A percentile compares a stretch with the other conserved stretches of the same genome.
Conservation (phyloP, 2,797 vertebrate genomes). For the Falco columbarius region DNA sequence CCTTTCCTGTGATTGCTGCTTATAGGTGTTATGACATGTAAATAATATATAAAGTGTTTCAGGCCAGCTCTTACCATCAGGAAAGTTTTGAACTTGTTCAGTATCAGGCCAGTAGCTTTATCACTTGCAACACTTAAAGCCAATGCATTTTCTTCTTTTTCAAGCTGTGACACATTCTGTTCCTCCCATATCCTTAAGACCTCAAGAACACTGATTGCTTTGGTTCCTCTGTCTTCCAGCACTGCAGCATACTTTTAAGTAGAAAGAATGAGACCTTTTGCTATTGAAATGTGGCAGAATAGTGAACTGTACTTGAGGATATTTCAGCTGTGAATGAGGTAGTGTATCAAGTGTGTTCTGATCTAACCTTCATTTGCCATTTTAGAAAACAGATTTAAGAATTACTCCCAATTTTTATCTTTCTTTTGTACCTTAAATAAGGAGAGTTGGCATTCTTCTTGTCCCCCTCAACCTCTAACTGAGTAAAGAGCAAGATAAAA, state of each 20-base stretch:
- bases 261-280: not conserved
- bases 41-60: not conserved
- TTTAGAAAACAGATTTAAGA: not conserved
- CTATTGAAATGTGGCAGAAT: not conserved
- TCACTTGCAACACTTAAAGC: not conserved
- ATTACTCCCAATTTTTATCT: not conserved
- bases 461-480: not conserved
- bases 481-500: not conserved
- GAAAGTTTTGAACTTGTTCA: not conserved
- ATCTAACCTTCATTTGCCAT: not conserved
- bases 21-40: not conserved
- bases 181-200: not conserved
- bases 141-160: not conserved
- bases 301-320: not conserved
- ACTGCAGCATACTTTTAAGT: not conserved
- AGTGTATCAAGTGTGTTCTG: not conserved
- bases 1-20: not conserved
- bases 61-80: not conserved
- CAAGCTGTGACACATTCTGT: not conserved
- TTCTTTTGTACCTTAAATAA: not conserved
- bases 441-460: not conserved
- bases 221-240: not conserved
- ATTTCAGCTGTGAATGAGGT: not conserved
- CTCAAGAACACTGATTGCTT: not conserved
- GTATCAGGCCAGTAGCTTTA: not conserved